A percentile compares a stretch with the other conserved stretches of the same genome.
phyloP scores from a whole-genome alignment of 2,888 invertebrate genomes.

The Ariolimax columbianus region DNA sequence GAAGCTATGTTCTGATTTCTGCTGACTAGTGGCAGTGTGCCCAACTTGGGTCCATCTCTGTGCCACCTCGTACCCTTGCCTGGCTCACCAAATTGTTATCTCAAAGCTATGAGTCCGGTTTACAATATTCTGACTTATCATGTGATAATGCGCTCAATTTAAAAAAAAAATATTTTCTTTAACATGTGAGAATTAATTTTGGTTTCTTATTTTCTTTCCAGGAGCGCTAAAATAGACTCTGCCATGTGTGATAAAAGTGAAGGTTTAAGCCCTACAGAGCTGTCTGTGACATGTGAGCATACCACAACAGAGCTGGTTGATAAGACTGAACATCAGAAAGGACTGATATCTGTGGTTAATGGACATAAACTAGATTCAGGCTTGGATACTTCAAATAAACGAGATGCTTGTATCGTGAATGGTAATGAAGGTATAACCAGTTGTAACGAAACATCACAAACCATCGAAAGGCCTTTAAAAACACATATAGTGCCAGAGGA shows the following conservation, averaged over 20 bases:
- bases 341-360: not conserved
- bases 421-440: not conserved
- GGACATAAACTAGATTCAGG: not conserved
- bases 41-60: no score
- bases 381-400: not conserved
- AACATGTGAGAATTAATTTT: not conserved
- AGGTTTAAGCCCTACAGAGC: not conserved
- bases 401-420: not conserved
- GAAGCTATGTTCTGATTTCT: no score
- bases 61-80: no score
- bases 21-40: no score
- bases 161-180: no score
- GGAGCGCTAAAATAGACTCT: not conserved
- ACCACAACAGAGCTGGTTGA: not conserved
- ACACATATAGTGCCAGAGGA: not conserved
- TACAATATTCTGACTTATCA: no score
- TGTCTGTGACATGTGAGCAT: not conserved
- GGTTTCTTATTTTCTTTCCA: not conserved
- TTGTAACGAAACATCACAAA: not conserved
- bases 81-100: no score
- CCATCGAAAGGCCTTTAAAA: not conserved
- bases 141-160: no score
- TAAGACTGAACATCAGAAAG: not conserved
- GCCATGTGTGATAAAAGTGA: conserved; percentile 6
- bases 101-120: no score